Percentiles rank a stretch among this genome's conserved stretches.
Conservation (phyloP, 2,113 vertebrate species). For the Nerophis lumbriciformis region DNA sequence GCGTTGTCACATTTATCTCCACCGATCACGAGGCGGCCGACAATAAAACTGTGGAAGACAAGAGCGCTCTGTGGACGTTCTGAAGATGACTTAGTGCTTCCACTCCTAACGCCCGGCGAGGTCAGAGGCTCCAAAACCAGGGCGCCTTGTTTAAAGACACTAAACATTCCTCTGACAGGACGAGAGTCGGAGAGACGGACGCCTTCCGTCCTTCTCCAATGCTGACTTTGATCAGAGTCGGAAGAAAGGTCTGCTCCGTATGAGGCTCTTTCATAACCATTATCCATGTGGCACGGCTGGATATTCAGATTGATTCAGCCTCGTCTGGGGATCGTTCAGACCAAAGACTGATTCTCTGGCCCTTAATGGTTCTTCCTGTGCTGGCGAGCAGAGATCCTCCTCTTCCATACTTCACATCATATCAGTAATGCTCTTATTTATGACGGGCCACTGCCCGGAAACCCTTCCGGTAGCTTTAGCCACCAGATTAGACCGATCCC, state of each 20-base stretch:
- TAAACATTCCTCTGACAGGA: slow-evolving; percentile 52
- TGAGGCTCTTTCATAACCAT: slow-evolving; percentile 66
- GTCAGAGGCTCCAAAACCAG: slow-evolving; percentile 47
- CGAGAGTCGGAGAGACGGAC: slow-evolving; percentile 44
- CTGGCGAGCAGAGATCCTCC: slow-evolving; percentile 53
- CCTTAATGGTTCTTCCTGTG: slow-evolving; percentile 66
- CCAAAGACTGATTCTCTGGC: slow-evolving; percentile 61
- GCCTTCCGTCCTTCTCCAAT: slow-evolving; percentile 27
- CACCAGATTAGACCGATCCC: slow-evolving; percentile 29
- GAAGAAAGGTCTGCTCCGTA: slow-evolving; percentile 39
- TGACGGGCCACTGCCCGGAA: slow-evolving; percentile 40
- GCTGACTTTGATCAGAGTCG: slow-evolving; percentile 42
- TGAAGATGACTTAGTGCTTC: slow-evolving; percentile 31
- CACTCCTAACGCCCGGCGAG: slow-evolving; percentile 27
- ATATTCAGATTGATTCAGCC: slow-evolving; percentile 72
- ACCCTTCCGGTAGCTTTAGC: slow-evolving; percentile 31
- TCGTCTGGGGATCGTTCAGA: slow-evolving; percentile 55
- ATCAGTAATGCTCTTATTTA: slow-evolving; percentile 70
- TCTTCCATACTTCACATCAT: slow-evolving; percentile 62
- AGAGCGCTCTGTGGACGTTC: slow-evolving; percentile 30
- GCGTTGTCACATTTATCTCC: slow-evolving; percentile 28
- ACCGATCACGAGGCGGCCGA: slow-evolving; percentile 8
- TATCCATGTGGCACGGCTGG: slow-evolving; percentile 62
- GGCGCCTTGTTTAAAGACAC: slow-evolving; percentile 39
- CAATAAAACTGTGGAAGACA: slow-evolving; percentile 20